Conservation (phyloP, 2,113 vertebrate genomes). For the Sialia sialis region DNA sequence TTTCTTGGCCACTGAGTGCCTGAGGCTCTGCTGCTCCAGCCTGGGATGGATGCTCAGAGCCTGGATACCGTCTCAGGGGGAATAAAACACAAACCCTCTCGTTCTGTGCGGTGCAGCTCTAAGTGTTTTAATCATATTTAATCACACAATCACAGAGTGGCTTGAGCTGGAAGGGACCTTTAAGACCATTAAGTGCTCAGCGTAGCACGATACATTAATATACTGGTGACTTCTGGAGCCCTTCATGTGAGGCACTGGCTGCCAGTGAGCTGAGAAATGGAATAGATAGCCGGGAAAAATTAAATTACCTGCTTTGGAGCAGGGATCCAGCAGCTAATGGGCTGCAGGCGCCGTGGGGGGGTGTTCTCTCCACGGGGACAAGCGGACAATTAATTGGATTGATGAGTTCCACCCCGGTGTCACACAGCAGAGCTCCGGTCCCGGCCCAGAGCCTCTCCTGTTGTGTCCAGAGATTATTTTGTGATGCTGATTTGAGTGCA, state of each 20-base stretch:
- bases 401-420: not conserved
- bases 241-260: not conserved
- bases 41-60: not conserved
- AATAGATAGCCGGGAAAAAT: not conserved
- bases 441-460: not conserved
- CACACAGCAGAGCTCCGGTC: not conserved
- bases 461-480: not conserved
- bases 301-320: not conserved
- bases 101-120: not conserved
- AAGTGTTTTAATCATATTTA: not conserved
- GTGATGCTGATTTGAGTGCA: not conserved
- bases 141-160: not conserved
- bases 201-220: not conserved
- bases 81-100: not conserved
- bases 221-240: not conserved
- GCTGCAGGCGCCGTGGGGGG: not conserved
- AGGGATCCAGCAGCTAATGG: not conserved
- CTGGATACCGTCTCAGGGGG: accelerated
- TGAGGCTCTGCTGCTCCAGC: not conserved
- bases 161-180: not conserved
- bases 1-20: not conserved
- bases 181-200: not conserved
- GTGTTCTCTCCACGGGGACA: not conserved
- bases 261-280: not conserved
- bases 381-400: not conserved